Percentiles rank a stretch among this genome's conserved stretches.
phyloP scores from a whole-genome alignment of 2,797 vertebrate genomes.

The Pseudomugil gertrudae region DNA sequence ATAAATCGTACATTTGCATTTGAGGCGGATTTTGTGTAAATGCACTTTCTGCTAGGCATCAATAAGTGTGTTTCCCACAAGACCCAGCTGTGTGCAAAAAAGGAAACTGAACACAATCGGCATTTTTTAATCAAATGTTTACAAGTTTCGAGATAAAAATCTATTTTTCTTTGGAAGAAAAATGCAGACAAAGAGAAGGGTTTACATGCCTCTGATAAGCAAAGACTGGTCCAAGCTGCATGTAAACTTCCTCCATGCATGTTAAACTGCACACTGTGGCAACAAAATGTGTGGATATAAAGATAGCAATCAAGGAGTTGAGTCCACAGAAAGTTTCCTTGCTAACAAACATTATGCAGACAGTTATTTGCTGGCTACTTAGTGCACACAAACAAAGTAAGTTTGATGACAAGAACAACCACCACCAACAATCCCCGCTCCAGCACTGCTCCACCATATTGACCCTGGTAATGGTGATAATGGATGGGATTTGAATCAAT shows the following conservation, averaged over 20 bases:
- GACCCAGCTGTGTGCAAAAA: conserved; percentile 9
- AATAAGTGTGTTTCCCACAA: conserved; percentile 9
- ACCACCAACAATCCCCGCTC: conserved; percentile 31
- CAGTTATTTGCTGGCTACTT: conserved; percentile 41
- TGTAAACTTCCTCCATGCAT: conserved; percentile 37
- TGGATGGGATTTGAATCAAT: conserved; percentile 72
- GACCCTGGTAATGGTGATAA: conserved; percentile 80
- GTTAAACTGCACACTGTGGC: neutral
- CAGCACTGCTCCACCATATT: conserved; percentile 63
- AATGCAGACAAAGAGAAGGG: neutral
- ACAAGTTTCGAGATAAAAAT: neutral
- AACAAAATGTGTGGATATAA: conserved; percentile 43
- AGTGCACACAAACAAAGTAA: conserved; percentile 32
- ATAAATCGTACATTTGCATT: conserved; percentile 55
- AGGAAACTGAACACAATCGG: neutral
- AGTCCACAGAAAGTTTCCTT: conserved; percentile 32
- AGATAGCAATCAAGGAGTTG: conserved; percentile 43
- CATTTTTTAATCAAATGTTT: conserved; percentile 14
- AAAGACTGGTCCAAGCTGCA: neutral
- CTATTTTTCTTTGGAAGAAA: conserved; percentile 6
- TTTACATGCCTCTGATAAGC: conserved; percentile 18
- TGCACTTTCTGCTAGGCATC: conserved; percentile 13
- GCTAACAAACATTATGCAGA: conserved; percentile 46
- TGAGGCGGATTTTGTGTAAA: conserved; percentile 7
- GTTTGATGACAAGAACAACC: conserved; percentile 58